Evolutionary conservation across 2,888 invertebrate species (phyloP).

Genomic region (Adelognathus sp.): DNA sequence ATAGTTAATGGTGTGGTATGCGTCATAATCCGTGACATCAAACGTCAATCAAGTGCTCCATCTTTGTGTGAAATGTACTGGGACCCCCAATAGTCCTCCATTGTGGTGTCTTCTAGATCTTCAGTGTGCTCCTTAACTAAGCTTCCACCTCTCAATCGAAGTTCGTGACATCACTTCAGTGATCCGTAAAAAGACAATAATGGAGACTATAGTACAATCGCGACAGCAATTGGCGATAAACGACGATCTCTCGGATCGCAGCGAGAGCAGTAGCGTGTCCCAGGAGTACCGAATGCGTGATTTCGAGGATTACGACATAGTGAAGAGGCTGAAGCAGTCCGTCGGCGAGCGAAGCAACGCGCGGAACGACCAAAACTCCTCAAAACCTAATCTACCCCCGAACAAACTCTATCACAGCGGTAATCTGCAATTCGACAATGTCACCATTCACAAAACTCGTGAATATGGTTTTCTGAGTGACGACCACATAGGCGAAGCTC

Average conservation of each 20-base stretch:
- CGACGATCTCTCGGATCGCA: conserved; percentile 70
- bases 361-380: conserved; percentile 50
- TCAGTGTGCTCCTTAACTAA: no score
- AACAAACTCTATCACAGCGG: conserved; percentile 27
- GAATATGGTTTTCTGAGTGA: conserved; percentile 59
- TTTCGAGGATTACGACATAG: conserved; percentile 72
- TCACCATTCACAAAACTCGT: conserved; percentile 64
- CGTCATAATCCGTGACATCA: no score
- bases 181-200: no score
- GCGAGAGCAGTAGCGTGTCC: conserved; percentile 67
- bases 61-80: no score
- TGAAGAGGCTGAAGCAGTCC: conserved; percentile 70
- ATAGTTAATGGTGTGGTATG: no score
- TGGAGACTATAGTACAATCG: conserved; percentile 71
- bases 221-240: conserved; percentile 61
- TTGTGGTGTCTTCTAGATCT: no score
- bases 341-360: conserved; percentile 59
- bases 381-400: conserved; percentile 56
- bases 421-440: conserved; percentile 63
- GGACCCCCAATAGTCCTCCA: no score
- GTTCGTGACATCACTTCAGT: no score
- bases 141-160: no score
- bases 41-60: no score
- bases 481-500: conserved; percentile 55
- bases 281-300: conserved; percentile 71